Conservation (phyloP, 2,797 vertebrate genomes). For the Rhinatrema bivittatum region DNA sequence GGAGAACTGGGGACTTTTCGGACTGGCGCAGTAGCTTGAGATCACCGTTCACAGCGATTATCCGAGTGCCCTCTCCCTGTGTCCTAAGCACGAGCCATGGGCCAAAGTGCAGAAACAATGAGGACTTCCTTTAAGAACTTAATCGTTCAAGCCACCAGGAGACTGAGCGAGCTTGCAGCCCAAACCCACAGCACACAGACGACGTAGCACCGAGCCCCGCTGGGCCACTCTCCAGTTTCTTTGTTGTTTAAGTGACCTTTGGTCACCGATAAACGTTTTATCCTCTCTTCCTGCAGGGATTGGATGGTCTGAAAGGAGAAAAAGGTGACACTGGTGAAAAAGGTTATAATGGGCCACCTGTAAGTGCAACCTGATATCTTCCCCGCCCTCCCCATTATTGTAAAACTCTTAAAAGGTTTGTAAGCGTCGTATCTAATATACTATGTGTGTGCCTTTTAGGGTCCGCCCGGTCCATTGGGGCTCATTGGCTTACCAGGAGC, state of each 20-base stretch:
- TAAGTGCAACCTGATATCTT: slow-evolving; percentile 44
- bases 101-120: no score
- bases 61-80: slow-evolving; percentile 3
- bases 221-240: slow-evolving; percentile 1
- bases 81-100: slow-evolving; percentile 18
- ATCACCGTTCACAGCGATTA: no score
- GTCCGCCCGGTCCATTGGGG: slow-evolving; percentile 68
- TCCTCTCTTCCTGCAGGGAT: slow-evolving; percentile 38
- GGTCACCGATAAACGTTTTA: no score
- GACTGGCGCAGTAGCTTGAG: no score
- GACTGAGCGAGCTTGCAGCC: slow-evolving; percentile 7
- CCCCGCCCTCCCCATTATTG: slow-evolving; percentile 34
- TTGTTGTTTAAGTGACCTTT: no score
- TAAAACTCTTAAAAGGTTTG: slow-evolving; percentile 37
- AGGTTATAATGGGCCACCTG: slow-evolving; percentile 51
- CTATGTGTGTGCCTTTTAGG: slow-evolving; percentile 34
- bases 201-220: no score
- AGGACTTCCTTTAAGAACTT: slow-evolving; percentile 9
- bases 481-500: slow-evolving; percentile 85
- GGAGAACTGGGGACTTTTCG: no score
- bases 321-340: slow-evolving; percentile 58
- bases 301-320: slow-evolving; percentile 62
- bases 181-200: no score
- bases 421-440: no score
- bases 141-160: slow-evolving; percentile 14